These are phyloP conservation scores for Porites divaricata DNA, from an alignment of 92 coral and sea anemone species.

Conservation along the genomic window DNA sequence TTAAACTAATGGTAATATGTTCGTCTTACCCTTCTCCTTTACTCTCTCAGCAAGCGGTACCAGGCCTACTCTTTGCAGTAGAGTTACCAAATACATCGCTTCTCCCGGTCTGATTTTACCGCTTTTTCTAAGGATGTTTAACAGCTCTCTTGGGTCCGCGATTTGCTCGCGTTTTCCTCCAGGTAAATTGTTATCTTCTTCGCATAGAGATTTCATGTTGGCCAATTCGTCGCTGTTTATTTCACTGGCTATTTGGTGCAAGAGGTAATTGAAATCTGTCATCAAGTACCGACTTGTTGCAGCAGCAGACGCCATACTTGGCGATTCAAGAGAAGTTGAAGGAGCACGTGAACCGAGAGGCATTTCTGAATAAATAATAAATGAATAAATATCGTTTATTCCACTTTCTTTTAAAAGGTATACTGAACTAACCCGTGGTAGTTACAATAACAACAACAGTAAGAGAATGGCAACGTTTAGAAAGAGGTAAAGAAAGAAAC, in stretches of 20 bases:
- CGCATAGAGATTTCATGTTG: constrained; percentile 81
- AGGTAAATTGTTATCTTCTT: constrained; percentile 50
- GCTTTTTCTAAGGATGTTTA: constrained; percentile 16
- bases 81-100: constrained; percentile 4
- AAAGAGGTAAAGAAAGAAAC: too few relatives aligned
- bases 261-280: not conserved
- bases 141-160: constrained; percentile 63
- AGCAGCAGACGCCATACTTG: too few relatives aligned
- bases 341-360: too few relatives aligned
- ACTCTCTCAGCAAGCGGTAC: not conserved
- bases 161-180: constrained; percentile 78
- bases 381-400: too few relatives aligned
- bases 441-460: too few relatives aligned
- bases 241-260: constrained; percentile 65
- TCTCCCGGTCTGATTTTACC: constrained; percentile 10
- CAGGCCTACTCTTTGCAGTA: not conserved
- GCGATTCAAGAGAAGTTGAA: too few relatives aligned
- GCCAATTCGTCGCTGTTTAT: constrained; percentile 65
- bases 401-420: too few relatives aligned
- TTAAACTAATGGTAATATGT: too few relatives aligned
- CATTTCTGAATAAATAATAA: too few relatives aligned
- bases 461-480: too few relatives aligned
- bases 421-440: too few relatives aligned
- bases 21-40: not conserved
- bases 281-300: too few relatives aligned